phyloP scores from a whole-genome alignment of 2,888 invertebrate species.

The Allygus modestus region DNA sequence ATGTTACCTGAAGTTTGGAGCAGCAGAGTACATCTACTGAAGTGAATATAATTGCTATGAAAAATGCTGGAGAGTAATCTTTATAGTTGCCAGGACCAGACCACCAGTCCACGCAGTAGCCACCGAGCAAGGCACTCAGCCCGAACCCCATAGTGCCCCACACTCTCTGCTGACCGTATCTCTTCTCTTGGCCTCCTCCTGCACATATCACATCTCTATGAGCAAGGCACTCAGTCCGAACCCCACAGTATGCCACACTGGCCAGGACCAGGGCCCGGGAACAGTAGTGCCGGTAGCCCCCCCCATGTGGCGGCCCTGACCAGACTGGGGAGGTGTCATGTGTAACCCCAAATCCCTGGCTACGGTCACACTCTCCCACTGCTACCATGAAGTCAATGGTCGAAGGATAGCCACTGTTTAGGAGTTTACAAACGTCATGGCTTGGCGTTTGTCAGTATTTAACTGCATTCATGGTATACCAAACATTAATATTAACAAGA shows the following conservation, averaged over 20 bases:
- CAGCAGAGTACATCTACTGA: conserved; percentile 83
- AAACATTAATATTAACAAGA: no score
- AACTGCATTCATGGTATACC: no score
- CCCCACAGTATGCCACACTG: conserved; percentile 90
- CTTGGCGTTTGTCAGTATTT: no score
- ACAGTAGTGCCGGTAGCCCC: no score
- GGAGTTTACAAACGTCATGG: no score
- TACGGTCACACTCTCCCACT: no score
- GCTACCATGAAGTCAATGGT: no score
- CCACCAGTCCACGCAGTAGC: conserved; percentile 82
- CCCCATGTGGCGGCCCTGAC: no score
- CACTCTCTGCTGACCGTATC: conserved; percentile 87
- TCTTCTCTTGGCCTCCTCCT: conserved; percentile 83
- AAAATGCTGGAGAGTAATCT: conserved; percentile 85
- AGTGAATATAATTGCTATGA: conserved; percentile 82
- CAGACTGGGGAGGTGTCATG: no score
- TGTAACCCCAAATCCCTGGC: no score
- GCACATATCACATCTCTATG: conserved; percentile 75
- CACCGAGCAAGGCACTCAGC: conserved; percentile 83
- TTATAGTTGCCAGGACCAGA: conserved; percentile 78
- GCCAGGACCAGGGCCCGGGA: no score
- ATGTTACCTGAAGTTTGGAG: conserved; percentile 78
- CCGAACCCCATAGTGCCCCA: conserved; percentile 92
- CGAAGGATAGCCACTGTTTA: no score
- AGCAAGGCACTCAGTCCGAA: conserved; percentile 86